A percentile compares a stretch with the other conserved stretches of the same genome.
Conservation (phyloP, 2,888 invertebrate species). For the Saturnia japonica region DNA sequence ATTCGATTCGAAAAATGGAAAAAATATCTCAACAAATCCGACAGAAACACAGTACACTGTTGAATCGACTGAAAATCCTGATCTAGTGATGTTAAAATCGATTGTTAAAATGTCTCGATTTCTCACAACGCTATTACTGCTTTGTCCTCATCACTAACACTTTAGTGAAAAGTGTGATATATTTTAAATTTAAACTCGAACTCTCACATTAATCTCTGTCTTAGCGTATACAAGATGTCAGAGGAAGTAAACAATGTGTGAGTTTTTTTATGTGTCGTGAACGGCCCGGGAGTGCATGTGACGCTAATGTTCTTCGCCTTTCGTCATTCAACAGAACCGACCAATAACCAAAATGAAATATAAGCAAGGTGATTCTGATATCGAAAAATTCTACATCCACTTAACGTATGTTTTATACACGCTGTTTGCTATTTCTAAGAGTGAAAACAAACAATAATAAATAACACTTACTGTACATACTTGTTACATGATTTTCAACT, state of each 20-base stretch:
- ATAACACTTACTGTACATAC: background rate
- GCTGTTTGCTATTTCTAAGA: constrained; percentile 4
- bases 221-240: constrained; percentile 27
- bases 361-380: constrained; percentile 3
- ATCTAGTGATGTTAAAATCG: background rate
- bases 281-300: constrained; percentile 10
- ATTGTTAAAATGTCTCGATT: background rate
- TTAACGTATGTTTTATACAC: constrained; percentile 18
- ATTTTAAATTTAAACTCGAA: background rate
- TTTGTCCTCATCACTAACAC: background rate
- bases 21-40: background rate
- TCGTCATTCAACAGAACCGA: constrained; percentile 26
- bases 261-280: constrained; percentile 23
- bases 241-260: constrained; percentile 28
- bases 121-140: background rate
- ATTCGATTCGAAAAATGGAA: background rate
- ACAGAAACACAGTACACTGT: background rate
- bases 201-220: constrained; percentile 8
- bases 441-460: constrained; percentile 17
- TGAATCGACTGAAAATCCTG: background rate
- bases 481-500: background rate
- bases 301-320: constrained; percentile 16
- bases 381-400: constrained; percentile 14
- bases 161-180: constrained; percentile 13
- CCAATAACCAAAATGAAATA: constrained; percentile 24